Base-by-base conservation (phyloP, 2,888 invertebrate genomes). In the Psylliodes chrysocephalus region DNA sequence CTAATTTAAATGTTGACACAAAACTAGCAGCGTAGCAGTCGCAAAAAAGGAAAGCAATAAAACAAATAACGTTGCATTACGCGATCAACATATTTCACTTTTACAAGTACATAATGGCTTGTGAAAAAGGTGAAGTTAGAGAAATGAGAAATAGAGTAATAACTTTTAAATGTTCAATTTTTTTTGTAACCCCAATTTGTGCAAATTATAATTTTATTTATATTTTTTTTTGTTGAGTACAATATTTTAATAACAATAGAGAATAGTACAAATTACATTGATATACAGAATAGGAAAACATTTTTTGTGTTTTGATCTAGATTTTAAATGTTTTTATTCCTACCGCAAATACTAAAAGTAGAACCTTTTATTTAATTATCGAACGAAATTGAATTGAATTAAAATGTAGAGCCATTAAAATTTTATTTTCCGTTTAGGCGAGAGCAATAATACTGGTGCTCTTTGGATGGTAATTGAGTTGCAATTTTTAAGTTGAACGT, bases 1-100 rank as follows among this genome's bases (percentile, higher is more conserved):
- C 51, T 49, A 59, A 59, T 59, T 59, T 18, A 38, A 51, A 40
- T 59, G 57, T 49, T 57, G 57, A 46, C 49, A 49, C 14, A 12
- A 8, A 49, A 57, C 47, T 35, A 14, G 47, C 51, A 30, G 47
- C 51, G 42, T 19, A 42, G 19, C 18, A 57, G 38, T 19, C 38
- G 12, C 42, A 40, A 22, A 40, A 40, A 54, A 54, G 25, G 25
- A 33, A 49, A 46, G 33, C 55, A 59, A 59, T 59, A 51, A 49
- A 59, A 59, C 25, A 12, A 59, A 38, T 51, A 38, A 14, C 15
- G 25, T 18, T 35, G 19, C 59, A 47, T 35, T 33, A 59, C 30
- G n/a, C 40, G 30, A 28, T 18, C 18, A 25, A 17, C 25, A 59
- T 51, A 51, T 59, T 28, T 38, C 40, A 59, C 49, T 28, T 49